phyloP scores from a whole-genome alignment of 2,797 vertebrate genomes.

The Heliangelus exortis region DNA sequence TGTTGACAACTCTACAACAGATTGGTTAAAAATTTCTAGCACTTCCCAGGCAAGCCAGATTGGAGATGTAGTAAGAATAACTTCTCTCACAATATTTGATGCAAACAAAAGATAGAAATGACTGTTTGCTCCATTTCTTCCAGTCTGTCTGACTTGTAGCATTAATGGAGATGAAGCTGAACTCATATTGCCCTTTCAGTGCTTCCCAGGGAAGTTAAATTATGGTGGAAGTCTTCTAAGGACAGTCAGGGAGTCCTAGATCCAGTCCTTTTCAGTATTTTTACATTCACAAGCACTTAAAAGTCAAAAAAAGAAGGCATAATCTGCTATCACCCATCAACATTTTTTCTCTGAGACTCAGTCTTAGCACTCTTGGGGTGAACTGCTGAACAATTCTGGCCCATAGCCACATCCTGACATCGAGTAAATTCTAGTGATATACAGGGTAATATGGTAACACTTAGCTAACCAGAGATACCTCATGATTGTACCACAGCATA shows the following conservation, averaged over 20 bases:
- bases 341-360: not conserved
- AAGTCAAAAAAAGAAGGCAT: not conserved
- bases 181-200: not conserved
- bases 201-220: not conserved
- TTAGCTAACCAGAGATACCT: not conserved
- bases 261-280: not conserved
- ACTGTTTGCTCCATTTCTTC: conserved; percentile 23
- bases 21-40: conserved; percentile 65
- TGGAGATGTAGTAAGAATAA: conserved; percentile 55
- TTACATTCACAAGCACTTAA: not conserved
- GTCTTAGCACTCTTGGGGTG: conserved; percentile 3
- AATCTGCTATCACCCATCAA: not conserved
- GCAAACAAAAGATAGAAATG: conserved; percentile 46
- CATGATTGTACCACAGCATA: not conserved
- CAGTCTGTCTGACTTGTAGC: not conserved
- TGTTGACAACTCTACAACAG: conserved; percentile 66
- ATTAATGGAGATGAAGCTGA: not conserved
- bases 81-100: conserved; percentile 58
- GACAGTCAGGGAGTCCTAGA: not conserved
- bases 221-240: not conserved
- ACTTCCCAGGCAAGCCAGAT: conserved; percentile 46
- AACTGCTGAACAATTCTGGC: conserved; percentile 47
- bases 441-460: not conserved
- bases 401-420: not conserved
- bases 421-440: not conserved